phyloP scores from a whole-genome alignment of 2,888 invertebrate genomes.

The Odontocerum albicorne region DNA sequence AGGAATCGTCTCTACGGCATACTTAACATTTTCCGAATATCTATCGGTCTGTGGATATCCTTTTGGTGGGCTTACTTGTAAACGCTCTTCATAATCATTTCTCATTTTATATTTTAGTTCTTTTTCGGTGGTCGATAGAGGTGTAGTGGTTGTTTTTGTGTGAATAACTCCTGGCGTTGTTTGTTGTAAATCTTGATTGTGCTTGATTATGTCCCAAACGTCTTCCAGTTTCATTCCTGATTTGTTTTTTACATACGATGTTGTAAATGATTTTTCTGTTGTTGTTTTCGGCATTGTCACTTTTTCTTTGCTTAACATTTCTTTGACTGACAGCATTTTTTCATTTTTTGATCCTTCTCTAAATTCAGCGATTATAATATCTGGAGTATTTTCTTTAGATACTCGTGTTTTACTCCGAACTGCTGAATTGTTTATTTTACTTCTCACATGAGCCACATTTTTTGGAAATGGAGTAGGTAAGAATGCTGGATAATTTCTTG shows the following conservation, averaged over 20 bases:
- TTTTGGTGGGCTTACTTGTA: no score
- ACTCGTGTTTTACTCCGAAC: no score
- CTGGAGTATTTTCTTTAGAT: conserved; percentile 24
- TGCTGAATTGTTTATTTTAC: background rate
- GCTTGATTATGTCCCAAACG: conserved; percentile 34
- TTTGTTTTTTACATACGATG: background rate
- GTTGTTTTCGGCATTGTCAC: conserved; percentile 40
- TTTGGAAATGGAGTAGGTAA: conserved; percentile 32
- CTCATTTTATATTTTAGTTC: no score
- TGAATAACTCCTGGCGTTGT: conserved; percentile 6
- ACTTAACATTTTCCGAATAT: background rate
- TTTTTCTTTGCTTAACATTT: conserved; percentile 38
- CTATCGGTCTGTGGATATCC: no score
- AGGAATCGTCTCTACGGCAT: conserved; percentile 25
- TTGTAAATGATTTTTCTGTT: conserved; percentile 1
- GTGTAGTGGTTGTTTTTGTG: no score
- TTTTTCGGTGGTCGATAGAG: no score
- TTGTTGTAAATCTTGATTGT: conserved; percentile 30
- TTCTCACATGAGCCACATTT: no score
- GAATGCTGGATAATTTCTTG: conserved; percentile 13
- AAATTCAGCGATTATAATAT: conserved; percentile 34
- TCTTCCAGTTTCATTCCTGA: conserved; percentile 27
- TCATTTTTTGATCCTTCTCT: conserved; percentile 21
- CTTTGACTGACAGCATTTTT: conserved; percentile 28
- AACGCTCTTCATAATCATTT: no score